phyloP scores from a whole-genome alignment of 30 jellyfish, hydroid and myxozoan genomes.

The Aurelia aurita region DNA sequence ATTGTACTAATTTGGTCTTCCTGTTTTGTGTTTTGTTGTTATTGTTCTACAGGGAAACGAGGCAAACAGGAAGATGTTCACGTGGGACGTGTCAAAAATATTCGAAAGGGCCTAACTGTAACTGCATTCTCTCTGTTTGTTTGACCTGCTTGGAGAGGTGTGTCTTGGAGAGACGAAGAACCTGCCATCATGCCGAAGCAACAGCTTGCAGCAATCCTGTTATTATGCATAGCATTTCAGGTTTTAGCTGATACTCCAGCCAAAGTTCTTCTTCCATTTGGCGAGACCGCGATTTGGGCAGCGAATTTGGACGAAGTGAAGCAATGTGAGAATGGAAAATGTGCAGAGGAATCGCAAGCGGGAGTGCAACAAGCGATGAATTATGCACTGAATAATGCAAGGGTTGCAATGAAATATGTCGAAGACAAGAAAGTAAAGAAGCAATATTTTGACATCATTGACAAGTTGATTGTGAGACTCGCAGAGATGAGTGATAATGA shows the following conservation, averaged over 20 bases:
- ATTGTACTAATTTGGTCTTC: too few relatives aligned
- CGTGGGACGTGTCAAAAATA: constrained; percentile 9
- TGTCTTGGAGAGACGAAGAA: too few relatives aligned
- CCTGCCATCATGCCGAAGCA: too few relatives aligned
- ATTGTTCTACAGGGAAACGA: neutral
- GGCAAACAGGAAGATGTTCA: constrained; percentile 41
- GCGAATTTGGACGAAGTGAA: constrained; percentile 22
- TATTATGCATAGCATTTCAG: neutral
- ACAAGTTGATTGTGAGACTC: constrained; percentile 29
- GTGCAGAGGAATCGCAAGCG: constrained; percentile 40
- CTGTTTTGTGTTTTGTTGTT: too few relatives aligned
- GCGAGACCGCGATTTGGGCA: constrained; percentile 71
- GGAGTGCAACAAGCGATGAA: constrained; percentile 56
- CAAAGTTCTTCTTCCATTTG: constrained; percentile 55
- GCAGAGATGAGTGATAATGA: constrained; percentile 35
- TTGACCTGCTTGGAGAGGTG: too few relatives aligned
- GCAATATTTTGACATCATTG: constrained; percentile 3
- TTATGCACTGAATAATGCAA: constrained; percentile 68
- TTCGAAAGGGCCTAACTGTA: too few relatives aligned
- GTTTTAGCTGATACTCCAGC: constrained; percentile 42
- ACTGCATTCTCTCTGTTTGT: too few relatives aligned
- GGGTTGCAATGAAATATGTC: constrained; percentile 42
- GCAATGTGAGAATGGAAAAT: constrained; percentile 35
- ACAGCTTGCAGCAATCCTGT: neutral
- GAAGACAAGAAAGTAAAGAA: constrained; percentile 7